Base-by-base conservation (phyloP, 2,888 invertebrate species). In the Ommatoiulus sabulosus region DNA sequence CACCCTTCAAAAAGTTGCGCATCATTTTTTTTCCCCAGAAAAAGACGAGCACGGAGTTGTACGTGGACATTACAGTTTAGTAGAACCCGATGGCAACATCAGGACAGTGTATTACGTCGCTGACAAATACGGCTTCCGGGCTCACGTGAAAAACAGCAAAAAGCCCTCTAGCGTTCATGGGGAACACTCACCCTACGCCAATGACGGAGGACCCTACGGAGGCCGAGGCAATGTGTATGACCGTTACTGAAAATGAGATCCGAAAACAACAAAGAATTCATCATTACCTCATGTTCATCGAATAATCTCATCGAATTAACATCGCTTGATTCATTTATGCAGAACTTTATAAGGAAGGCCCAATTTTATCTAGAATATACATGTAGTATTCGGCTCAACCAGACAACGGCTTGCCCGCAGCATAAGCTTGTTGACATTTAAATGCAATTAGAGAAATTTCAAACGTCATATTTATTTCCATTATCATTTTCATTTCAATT, bases 61-160 rank as follows among this genome's bases (percentile, higher is more conserved):
- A 86, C 91, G 91, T 88, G 92, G 92, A 84, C 90, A 91, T 86
- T 92, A 92, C 91, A 91, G 91, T 87, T 91, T 91, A 35, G 89
- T 91, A 84, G 91, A 91, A 90, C 91, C 91, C 88, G 91, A 91
- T 89, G 91, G 91, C 88, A 91, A 91, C 89, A 90, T 91, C 46
- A 90, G 92, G 63, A 92, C 92, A 44, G 92, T 92, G 90, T 92
- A 91, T 91, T 92, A 92, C 91, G 92, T 92, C 90, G 92, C 92
- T 46, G 92, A 92, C 90, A 87, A 90, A 86, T 88, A 63, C 17
- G 90, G 90, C 12, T 90, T 87, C 86, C 63, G 90, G 20, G 90
- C 90, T 12, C 89, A 84, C 46, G 89, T 90, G 35, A 87, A 89
- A 24, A 90, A 90, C 63, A 90, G 89, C 84, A 87, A 88, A 84